A percentile compares a stretch with the other conserved stretches of the same genome.
phyloP scores from a whole-genome alignment of 2,888 invertebrate species.

The Lepidocyrtoides sp. region DNA sequence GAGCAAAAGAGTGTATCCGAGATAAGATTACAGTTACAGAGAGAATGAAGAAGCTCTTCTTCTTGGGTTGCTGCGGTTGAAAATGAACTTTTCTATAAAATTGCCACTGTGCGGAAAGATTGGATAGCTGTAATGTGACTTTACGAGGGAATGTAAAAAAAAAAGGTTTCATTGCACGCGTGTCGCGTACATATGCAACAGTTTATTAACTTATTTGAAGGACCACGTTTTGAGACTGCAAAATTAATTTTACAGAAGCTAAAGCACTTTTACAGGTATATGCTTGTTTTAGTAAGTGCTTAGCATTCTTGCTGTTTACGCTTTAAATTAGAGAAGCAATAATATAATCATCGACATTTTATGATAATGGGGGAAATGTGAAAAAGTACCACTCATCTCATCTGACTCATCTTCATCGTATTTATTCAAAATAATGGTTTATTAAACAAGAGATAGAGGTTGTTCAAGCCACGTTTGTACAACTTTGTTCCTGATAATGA shows the following conservation, averaged over 20 bases:
- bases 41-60: conserved; percentile 37
- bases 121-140: neutral
- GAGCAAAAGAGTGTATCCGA: conserved; percentile 18
- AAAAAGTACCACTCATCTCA: conserved; percentile 19
- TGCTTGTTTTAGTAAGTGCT: neutral
- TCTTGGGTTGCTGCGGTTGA: neutral
- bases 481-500: conserved; percentile 16
- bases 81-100: conserved; percentile 11
- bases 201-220: neutral
- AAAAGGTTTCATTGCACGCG: neutral
- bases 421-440: conserved; percentile 11
- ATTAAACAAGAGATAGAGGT: conserved; percentile 36
- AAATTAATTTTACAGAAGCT: too few species aligned
- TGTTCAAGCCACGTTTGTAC: neutral
- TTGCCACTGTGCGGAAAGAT: conserved; percentile 6
- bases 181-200: too few species aligned
- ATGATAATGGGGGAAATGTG: conserved; percentile 10
- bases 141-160: neutral
- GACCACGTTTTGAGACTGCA: too few species aligned
- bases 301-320: neutral
- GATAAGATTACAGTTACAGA: conserved; percentile 7
- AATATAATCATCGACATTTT: conserved; percentile 7
- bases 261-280: too few species aligned
- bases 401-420: too few species aligned
- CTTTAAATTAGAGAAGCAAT: conserved; percentile 35